Evolutionary conservation across 2,888 invertebrate genomes (phyloP), one percentile per base, ranked within the genome.

Genomic region (Carcina quercana): DNA sequence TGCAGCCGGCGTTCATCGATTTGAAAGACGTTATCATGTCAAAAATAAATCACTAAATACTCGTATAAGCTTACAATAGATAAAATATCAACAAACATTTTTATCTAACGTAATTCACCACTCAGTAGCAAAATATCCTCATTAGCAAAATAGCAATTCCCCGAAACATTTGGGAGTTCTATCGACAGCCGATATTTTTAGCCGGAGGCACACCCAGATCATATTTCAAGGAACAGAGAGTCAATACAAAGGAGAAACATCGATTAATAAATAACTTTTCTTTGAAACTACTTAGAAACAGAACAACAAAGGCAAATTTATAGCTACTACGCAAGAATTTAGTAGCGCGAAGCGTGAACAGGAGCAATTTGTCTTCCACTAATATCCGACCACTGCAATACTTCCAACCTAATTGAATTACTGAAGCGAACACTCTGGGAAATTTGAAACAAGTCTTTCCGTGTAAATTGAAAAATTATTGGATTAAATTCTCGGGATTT

Each of bases 341-440:
- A 70, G 62, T 62, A 63, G 57, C 57, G 48, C 38, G 51, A 58
- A 69, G 74, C 79, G 72, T 75, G 76, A 66, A 71, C 59, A 52
- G 40, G 42, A 45, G 55, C 67, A 53, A 71, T 79, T 76, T 72
- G 63, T 79, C 78, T 78, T 71, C 50, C 51, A 51, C 51, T 72
- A 68, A 73, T 69, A 70, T 53, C 53, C 57, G 32, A 44, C 58
- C 57, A 49, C 56, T 52, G 51, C 51, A 59, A 55, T 53, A 47
- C 61, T 56, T 59, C 57, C 58, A 45, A 47, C 53, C 59, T 71
- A 74, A 76, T 76, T 71, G 59, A 74, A 76, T 75, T 72, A 72
- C 63, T 20, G 25, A 10, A 13, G 11, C 21, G 28, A 37, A 29
- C 32, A 32, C 32, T 28, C 22, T 25, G 30, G 33, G 32, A 30